Evolutionary conservation across 2,888 invertebrate species (phyloP).

Genomic region (Cheiracanthium punctorium): DNA sequence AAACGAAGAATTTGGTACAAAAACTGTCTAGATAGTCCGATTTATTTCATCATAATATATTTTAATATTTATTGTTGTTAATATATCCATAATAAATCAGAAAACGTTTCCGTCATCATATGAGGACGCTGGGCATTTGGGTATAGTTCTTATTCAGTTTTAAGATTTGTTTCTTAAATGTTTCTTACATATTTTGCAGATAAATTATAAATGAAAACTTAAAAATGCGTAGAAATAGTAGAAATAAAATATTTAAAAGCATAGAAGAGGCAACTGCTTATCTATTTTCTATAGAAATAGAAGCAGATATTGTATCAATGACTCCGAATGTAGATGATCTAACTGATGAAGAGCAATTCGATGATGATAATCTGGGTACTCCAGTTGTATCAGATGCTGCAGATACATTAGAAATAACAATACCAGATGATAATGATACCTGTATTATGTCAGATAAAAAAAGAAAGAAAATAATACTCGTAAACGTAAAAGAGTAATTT

Average conservation of each 20-base stretch:
- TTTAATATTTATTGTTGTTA: neutral
- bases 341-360: no score
- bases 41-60: neutral
- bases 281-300: slow-evolving; percentile 17
- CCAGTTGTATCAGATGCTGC: slow-evolving; percentile 13
- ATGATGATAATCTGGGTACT: slow-evolving; percentile 19
- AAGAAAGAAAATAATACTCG: neutral
- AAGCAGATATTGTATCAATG: slow-evolving; percentile 12
- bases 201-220: neutral
- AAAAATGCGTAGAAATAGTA: neutral
- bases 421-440: neutral
- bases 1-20: neutral
- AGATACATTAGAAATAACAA: slow-evolving; percentile 15
- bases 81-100: neutral
- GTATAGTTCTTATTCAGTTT: neutral
- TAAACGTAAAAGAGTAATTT: neutral
- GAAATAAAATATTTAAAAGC: slow-evolving; percentile 16
- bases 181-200: neutral
- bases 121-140: slow-evolving; percentile 8
- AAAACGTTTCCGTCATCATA: neutral
- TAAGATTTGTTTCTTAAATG: neutral
- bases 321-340: neutral
- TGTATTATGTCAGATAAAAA: neutral
- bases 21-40: neutral
- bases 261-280: slow-evolving; percentile 16